phyloP scores from a whole-genome alignment of 2,888 invertebrate species.

The Drosophila nigricruria region DNA sequence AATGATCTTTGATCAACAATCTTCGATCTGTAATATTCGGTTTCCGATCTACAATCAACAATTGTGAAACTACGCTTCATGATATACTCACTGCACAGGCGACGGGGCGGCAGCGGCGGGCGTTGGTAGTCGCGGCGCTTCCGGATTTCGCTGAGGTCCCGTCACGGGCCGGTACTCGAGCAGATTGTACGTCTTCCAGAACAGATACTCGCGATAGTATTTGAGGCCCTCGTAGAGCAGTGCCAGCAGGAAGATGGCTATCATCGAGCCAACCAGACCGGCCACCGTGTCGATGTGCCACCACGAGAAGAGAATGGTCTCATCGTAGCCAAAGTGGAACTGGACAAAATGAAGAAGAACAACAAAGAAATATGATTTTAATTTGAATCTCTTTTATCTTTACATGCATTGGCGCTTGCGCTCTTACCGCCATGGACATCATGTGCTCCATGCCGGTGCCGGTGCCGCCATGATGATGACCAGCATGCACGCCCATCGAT shows the following conservation, averaged over 20 bases:
- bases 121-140: constrained; percentile 87
- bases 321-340: constrained; percentile 92
- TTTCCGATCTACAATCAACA: constrained; percentile 68
- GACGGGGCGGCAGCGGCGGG: constrained; percentile 84
- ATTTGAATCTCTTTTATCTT: background rate
- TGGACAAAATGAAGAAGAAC: constrained; percentile 76
- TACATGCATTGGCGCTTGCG: no score
- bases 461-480: constrained; percentile 58
- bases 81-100: constrained; percentile 91
- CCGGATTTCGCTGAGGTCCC: constrained; percentile 87
- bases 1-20: constrained; percentile 8
- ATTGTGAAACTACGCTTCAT: background rate
- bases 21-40: constrained; percentile 67
- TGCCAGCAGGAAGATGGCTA: constrained; percentile 96
- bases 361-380: background rate
- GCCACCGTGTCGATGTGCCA: constrained; percentile 92
- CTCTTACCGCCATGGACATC: constrained; percentile 85
- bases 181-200: constrained; percentile 94
- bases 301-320: constrained; percentile 92
- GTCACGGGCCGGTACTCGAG: constrained; percentile 94
- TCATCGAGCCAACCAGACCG: constrained; percentile 94
- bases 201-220: constrained; percentile 91
- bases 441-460: constrained; percentile 83
- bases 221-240: constrained; percentile 95
- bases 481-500: constrained; percentile 40